Base-by-base conservation (phyloP, 2,113 vertebrate species). In the Ptilorrhoa leucosticta region DNA sequence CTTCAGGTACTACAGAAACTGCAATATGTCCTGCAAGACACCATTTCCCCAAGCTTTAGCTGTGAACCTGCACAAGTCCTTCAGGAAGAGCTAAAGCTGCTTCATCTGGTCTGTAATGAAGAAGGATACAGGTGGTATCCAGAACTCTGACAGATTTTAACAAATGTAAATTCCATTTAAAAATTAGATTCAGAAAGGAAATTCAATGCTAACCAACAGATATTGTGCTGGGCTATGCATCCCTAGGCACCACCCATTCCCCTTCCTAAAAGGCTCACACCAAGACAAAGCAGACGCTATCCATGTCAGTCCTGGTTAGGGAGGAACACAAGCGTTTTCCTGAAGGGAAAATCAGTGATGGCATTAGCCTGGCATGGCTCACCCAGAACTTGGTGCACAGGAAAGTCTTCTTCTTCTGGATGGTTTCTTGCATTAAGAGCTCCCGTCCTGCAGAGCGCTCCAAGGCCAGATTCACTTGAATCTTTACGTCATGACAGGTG, bases 361-460 rank as follows among this genome's bases (percentile, higher is more conserved):
- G 44, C 30, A 54, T 80, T 83, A 73, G 68, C 35, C 53, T 58
- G 31, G 22, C 18, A 22, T n/a, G 28, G 22, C 96, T 97, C 53
- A 97, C 96, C 96, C 80, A 92, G 76, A 97, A 96, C 56, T 96
- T 94, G 12, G 72, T 24, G 40, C 96, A 97, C 24, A 26, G 37
- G 77, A 96, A 97, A 63, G 92, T 83, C 80, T 94, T 96, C 80
- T 94, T 57, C 68, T 96, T 96, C 53, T 88, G 88, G 64, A 87
- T 82, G 28, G 57, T 88, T 89, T 96, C 77, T 87, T 87, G 86
- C 28, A 82, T 18, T 45, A 96, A 69, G 40, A 90, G 26, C 22
- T 96, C 51, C 40, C 0, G 37, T 75, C 96, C 94, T 60, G 76
- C 44, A 60, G 88, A 83, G n/a, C 18, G 72, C 60, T 96, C 90